Evolutionary conservation across 2,113 vertebrate genomes (phyloP).

Genomic region (Aphyosemion australe): DNA sequence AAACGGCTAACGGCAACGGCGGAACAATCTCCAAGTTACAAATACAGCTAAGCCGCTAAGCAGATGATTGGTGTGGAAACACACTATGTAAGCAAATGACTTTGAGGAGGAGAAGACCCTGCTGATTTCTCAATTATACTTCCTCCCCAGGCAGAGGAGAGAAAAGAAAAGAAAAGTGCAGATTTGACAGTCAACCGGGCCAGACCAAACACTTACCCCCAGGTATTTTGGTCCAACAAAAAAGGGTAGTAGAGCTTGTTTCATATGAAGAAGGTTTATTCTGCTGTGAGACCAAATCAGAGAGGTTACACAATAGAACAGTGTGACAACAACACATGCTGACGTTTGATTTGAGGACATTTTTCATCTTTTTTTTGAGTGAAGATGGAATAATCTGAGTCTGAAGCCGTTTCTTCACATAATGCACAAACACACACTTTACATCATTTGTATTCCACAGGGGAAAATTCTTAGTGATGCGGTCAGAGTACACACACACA

Average conservation of each 20-base stretch:
- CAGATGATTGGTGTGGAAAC: constrained; percentile 82
- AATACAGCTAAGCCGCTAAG: constrained; percentile 82
- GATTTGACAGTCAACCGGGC: constrained; percentile 69
- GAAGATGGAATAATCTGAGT: constrained; percentile 43
- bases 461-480: constrained; percentile 1
- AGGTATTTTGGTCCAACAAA: constrained; percentile 65
- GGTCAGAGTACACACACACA: constrained; percentile 2
- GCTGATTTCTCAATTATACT: constrained; percentile 84
- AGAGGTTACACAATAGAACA: constrained; percentile 45
- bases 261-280: constrained; percentile 26
- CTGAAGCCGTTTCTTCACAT: constrained; percentile 5
- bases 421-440: constrained; percentile 15
- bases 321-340: constrained; percentile 27
- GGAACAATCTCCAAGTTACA: constrained; percentile 81
- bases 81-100: constrained; percentile 81
- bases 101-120: constrained; percentile 72
- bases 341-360: constrained; percentile 17
- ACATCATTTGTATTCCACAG: constrained; percentile 11
- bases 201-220: constrained; percentile 54
- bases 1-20: constrained; percentile 70
- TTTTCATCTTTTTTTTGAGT: constrained; percentile 9
- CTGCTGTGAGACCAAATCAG: constrained; percentile 47
- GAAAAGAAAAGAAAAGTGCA: constrained; percentile 60
- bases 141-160: constrained; percentile 65
- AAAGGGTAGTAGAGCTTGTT: constrained; percentile 56